Conservation (phyloP, 2,113 vertebrate species). For the Triplophysa tibetana region DNA sequence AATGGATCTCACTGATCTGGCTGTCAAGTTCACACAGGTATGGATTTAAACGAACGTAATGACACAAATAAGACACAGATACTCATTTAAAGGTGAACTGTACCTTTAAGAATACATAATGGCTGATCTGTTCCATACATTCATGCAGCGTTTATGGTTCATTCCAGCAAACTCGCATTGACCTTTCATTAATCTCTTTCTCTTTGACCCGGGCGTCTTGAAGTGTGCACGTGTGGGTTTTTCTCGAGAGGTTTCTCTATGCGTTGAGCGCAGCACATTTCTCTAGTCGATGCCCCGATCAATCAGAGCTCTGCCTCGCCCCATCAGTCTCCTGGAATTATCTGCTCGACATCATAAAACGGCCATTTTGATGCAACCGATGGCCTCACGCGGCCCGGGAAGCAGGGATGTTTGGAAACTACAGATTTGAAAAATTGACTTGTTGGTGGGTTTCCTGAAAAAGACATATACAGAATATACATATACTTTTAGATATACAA, state of each 20-base stretch:
- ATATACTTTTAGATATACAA: too few relatives aligned
- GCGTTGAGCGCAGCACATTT: conserved; percentile 64
- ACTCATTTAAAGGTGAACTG: background rate
- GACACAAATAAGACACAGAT: too few relatives aligned
- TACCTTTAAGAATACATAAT: background rate
- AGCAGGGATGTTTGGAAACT: background rate
- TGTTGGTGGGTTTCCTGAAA: too few relatives aligned
- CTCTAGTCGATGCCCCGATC: conserved; percentile 72
- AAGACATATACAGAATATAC: too few relatives aligned
- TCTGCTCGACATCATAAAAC: conserved; percentile 75
- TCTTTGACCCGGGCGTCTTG: conserved; percentile 62
- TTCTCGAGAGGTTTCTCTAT: conserved; percentile 54
- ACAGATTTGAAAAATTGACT: background rate
- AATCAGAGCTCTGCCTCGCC: conserved; percentile 66
- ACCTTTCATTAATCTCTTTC: conserved; percentile 67
- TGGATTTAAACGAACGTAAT: background rate
- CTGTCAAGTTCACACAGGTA: too few relatives aligned
- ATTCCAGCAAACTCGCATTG: conserved; percentile 33
- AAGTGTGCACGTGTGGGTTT: conserved; percentile 63
- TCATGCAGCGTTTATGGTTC: background rate
- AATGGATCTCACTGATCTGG: too few relatives aligned
- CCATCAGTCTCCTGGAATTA: conserved; percentile 71
- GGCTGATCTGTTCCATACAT: background rate
- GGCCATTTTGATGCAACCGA: conserved; percentile 61
- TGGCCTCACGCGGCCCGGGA: background rate